phyloP scores from a whole-genome alignment of 2,113 vertebrate genomes.

The Donacobius atricapilla region DNA sequence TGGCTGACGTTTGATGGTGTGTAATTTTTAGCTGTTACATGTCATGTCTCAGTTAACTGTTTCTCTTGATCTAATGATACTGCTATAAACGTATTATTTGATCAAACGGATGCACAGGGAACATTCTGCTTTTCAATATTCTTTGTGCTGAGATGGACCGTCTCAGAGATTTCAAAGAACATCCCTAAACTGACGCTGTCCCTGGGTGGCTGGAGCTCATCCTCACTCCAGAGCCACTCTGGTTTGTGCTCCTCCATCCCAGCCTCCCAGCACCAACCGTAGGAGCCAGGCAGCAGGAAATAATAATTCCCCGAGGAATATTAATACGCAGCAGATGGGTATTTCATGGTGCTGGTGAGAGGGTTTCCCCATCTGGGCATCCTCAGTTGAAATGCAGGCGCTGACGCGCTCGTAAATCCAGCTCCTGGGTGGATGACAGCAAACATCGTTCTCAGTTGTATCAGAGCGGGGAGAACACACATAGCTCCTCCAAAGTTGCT shows the following conservation, averaged over 20 bases:
- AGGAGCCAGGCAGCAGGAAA: constrained; percentile 46
- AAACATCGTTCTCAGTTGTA: not conserved
- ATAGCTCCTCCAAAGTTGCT: not conserved
- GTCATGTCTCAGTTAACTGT: constrained; percentile 62
- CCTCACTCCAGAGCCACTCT: constrained; percentile 17
- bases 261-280: not conserved
- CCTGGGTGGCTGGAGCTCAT: not conserved
- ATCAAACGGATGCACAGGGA: constrained; percentile 51
- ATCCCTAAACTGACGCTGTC: not conserved
- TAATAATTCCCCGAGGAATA: constrained; percentile 15
- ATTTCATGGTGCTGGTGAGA: constrained; percentile 10
- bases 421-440: not conserved
- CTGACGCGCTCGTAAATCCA: constrained; percentile 27
- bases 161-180: not conserved
- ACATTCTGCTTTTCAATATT: constrained; percentile 43
- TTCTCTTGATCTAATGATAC: constrained; percentile 53
- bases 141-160: constrained; percentile 19
- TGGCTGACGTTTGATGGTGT: constrained; percentile 53
- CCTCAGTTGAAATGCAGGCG: not conserved
- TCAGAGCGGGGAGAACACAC: not conserved
- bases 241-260: not conserved
- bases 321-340: constrained; percentile 44
- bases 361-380: constrained; percentile 49
- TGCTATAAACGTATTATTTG: constrained; percentile 53
- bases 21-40: constrained; percentile 66